Conservation (phyloP, 2,113 vertebrate species). For the Stigmatopora nigra region DNA sequence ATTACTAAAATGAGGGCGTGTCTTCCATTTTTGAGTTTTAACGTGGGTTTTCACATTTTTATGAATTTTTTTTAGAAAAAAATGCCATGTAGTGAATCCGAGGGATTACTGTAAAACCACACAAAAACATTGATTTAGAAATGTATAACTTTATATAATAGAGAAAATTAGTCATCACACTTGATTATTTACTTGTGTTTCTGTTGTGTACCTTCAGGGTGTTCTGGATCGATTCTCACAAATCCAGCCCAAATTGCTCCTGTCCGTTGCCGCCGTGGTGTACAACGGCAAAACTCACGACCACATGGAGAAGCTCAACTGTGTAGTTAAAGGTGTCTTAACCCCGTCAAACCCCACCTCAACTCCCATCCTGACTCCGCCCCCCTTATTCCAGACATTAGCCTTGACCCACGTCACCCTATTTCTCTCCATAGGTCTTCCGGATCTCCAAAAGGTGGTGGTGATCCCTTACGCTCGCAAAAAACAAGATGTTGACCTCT, state of each 20-base stretch:
- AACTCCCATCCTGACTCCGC: not conserved
- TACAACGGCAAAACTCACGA: slow-evolving; percentile 88
- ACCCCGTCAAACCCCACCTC: not conserved
- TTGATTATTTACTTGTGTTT: not conserved
- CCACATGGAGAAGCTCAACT: slow-evolving; percentile 88
- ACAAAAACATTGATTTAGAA: too few relatives aligned
- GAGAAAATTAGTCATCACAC: too few relatives aligned
- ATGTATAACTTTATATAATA: too few relatives aligned
- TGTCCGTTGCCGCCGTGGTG: slow-evolving; percentile 88
- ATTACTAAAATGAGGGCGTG: too few relatives aligned
- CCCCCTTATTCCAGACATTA: not conserved
- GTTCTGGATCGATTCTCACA: slow-evolving; percentile 95
- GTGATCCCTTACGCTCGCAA: slow-evolving; percentile 81
- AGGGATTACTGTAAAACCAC: too few relatives aligned
- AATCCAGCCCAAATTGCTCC: slow-evolving; percentile 91
- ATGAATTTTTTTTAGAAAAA: too few relatives aligned
- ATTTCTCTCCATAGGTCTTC: slow-evolving; percentile 75
- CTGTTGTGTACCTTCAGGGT: slow-evolving; percentile 65
- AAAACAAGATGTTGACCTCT: slow-evolving; percentile 81
- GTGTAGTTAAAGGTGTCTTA: slow-evolving; percentile 79
- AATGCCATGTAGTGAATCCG: too few relatives aligned
- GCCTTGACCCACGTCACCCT: too few relatives aligned
- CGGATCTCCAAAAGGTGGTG: slow-evolving; percentile 84
- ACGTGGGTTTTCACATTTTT: too few relatives aligned
- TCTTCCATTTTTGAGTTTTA: too few relatives aligned